Evolutionary conservation across 1,140 invertebrate genomes (phyloP).

Genomic region (Neodiprion lecontei): DNA sequence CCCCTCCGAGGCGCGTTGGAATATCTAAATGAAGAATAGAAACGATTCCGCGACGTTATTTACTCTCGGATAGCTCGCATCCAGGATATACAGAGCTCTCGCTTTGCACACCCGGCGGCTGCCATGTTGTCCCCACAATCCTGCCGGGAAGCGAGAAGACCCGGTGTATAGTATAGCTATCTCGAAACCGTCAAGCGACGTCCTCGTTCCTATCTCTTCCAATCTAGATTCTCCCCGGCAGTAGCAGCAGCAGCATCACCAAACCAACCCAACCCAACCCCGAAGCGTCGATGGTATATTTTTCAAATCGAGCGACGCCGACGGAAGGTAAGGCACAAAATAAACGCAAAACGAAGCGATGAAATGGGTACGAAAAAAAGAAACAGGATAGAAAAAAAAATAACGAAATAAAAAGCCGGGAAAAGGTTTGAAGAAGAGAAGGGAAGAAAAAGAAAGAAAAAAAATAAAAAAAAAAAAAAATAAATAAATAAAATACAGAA

Average conservation of each 20-base stretch:
- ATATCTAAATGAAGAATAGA: not conserved
- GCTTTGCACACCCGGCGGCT: not conserved
- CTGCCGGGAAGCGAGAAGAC: not conserved
- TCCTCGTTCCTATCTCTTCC: conserved; percentile 2
- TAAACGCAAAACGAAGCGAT: not conserved
- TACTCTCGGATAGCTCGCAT: not conserved
- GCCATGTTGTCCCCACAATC: conserved; percentile 4
- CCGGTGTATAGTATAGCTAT: not conserved
- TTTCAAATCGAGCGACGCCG: not conserved
- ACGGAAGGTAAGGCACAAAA: not conserved
- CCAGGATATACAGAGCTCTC: not conserved
- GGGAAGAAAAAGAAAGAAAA: not conserved
- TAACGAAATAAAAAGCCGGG: no score
- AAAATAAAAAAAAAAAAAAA: not conserved
- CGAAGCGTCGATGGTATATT: not conserved
- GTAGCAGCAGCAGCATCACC: no score
- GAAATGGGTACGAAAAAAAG: not conserved
- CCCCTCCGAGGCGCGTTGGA: not conserved
- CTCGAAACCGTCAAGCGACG: not conserved
- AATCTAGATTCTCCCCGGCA: not conserved
- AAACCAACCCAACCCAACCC: not conserved
- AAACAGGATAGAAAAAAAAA: not conserved
- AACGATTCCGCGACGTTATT: not conserved
- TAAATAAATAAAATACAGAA: not conserved
- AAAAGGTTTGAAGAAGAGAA: not conserved